These are phyloP conservation scores for Aromia moschata DNA, from an alignment of 2,888 invertebrate genomes.

Conservation along the genomic window DNA sequence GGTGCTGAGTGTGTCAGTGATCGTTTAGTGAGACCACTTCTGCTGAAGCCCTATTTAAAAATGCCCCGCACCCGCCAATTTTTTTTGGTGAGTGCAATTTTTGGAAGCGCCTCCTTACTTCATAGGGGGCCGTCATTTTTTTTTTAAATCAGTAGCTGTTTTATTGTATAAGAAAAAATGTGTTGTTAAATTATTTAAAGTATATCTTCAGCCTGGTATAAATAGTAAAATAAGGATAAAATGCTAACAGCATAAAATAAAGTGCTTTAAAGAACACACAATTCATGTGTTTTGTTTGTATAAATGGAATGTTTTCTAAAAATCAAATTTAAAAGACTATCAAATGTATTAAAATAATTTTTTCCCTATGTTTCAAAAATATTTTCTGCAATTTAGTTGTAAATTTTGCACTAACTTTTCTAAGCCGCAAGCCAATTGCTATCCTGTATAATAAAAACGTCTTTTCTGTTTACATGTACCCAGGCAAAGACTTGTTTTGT, in stretches of 20 bases:
- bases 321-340: no score
- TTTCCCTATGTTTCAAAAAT: no score
- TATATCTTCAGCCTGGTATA: neutral
- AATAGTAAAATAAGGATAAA: no score
- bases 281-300: no score
- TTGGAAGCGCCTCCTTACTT: slow-evolving; percentile 79
- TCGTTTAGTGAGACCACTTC: slow-evolving; percentile 85
- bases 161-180: neutral
- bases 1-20: slow-evolving; percentile 87
- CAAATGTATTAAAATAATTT: no score
- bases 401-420: no score
- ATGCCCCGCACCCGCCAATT: slow-evolving; percentile 68
- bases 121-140: slow-evolving; percentile 52
- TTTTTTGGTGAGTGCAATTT: slow-evolving; percentile 77
- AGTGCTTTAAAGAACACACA: no score
- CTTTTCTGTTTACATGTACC: slow-evolving; percentile 36
- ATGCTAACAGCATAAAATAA: no score
- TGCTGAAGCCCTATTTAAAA: slow-evolving; percentile 76
- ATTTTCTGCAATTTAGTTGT: no score
- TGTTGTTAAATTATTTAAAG: neutral
- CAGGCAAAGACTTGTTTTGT: slow-evolving; percentile 53
- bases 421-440: no score
- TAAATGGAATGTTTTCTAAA: no score
- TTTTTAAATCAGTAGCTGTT: neutral
- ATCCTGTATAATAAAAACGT: slow-evolving; percentile 25